Conservation (phyloP, 2,797 vertebrate species). For the Pipistrellus nathusii region DNA sequence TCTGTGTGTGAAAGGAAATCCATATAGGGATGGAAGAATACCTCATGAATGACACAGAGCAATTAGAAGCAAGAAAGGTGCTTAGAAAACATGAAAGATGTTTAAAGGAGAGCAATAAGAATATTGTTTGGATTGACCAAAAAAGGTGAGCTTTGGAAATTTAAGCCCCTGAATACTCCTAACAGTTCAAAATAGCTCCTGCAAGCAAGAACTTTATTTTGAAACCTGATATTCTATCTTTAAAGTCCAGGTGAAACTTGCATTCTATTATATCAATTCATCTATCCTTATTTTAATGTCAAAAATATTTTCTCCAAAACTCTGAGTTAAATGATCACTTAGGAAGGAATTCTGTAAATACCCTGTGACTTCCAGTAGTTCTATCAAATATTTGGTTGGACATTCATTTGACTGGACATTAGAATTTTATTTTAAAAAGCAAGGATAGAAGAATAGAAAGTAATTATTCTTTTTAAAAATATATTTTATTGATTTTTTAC, state of each 20-base stretch:
- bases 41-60: background rate
- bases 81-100: background rate
- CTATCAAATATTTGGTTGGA: background rate
- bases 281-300: constrained; percentile 7
- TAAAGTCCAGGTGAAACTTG: background rate
- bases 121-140: background rate
- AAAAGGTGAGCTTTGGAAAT: background rate
- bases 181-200: background rate
- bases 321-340: background rate
- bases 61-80: background rate
- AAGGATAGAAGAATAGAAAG: background rate
- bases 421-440: background rate
- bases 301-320: background rate
- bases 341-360: background rate
- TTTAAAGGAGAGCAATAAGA: background rate
- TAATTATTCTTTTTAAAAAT: background rate
- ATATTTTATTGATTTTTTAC: too few species aligned
- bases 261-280: background rate
- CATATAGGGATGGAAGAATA: background rate
- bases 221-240: background rate
- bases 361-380: background rate
- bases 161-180: background rate
- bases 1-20: background rate
- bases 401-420: background rate
- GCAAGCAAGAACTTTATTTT: background rate